Evolutionary conservation across 1,140 invertebrate species (phyloP), one percentile per base, ranked within the genome.

Genomic region (Capitella teleta): DNA sequence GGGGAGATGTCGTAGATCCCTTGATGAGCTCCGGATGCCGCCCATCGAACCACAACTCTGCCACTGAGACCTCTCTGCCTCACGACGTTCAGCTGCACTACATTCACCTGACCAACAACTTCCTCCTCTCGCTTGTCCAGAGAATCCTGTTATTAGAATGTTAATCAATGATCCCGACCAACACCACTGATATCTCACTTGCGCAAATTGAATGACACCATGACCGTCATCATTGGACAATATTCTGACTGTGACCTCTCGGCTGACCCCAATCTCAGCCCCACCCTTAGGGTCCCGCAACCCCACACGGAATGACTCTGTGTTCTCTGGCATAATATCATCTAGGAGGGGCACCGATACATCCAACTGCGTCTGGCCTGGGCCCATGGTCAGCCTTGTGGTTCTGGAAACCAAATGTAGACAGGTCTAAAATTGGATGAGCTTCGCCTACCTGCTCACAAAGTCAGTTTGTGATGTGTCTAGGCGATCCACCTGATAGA

Each of bases 161-260:
- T n/a, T n/a, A n/a, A n/a, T n/a, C n/a, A n/a, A n/a, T n/a, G n/a
- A n/a, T n/a, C n/a, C n/a, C n/a, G n/a, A n/a, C n/a, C n/a, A n/a
- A n/a, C n/a, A n/a, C n/a, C n/a, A n/a, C n/a, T n/a, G n/a, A n/a
- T n/a, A n/a, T n/a, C 2, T 40, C 5, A 68, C 64, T 21, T 49
- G 16, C 14, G 60, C 49, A 56, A 70, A 64, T 49, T 66, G 58
- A 40, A 70, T 61, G 23, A 67, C 57, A 28, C 67, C 67, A 59
- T 66, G 57, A 41, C 66, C 66, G 55, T 70, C 59, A 52, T 70
- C 67, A 55, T 68, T 70, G 18, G 66, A 59, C 12, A 68, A 49
- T 5, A 68, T 66, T 25, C 58, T 60, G 37, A 68, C 54, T 18
- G 54, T 52, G 23, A 66, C 60, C 18, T 46, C 55, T 16, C 52